Conservation (phyloP, 2,113 vertebrate genomes). For the Pseudolaguvia tuberculata region DNA sequence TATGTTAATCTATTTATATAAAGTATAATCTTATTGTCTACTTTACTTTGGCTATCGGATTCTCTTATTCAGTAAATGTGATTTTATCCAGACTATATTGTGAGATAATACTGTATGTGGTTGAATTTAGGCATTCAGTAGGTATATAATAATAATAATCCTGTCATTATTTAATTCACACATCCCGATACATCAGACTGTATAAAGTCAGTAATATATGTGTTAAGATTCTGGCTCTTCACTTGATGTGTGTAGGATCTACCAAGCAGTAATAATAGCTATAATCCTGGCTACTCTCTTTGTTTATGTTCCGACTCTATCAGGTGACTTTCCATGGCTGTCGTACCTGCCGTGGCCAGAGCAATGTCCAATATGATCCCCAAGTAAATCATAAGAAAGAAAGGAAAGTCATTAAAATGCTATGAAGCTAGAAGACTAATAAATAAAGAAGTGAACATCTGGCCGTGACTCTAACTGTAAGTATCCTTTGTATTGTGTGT, state of each 20-base stretch:
- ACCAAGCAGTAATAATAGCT: slow-evolving; percentile 5
- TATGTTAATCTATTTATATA: too few species aligned
- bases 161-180: background rate
- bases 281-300: background rate
- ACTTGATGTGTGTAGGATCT: background rate
- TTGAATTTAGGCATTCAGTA: background rate
- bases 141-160: background rate
- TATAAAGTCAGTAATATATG: background rate
- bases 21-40: background rate
- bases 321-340: slow-evolving; percentile 11
- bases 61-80: slow-evolving; percentile 10
- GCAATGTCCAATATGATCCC: background rate
- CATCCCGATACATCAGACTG: background rate
- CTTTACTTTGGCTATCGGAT: background rate
- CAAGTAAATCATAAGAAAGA: slow-evolving; percentile 16
- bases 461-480: slow-evolving; percentile 26
- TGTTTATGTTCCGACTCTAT: slow-evolving; percentile 1
- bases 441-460: slow-evolving; percentile 19
- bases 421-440: slow-evolving; percentile 34
- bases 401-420: slow-evolving; percentile 20
- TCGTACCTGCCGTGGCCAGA: slow-evolving; percentile 1
- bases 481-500: slow-evolving; percentile 18
- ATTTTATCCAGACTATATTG: background rate
- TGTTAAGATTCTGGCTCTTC: background rate
- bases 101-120: background rate